These are phyloP conservation scores for Anguilla rostrata DNA, from an alignment of 2,113 vertebrate species.

Conservation along the genomic window DNA sequence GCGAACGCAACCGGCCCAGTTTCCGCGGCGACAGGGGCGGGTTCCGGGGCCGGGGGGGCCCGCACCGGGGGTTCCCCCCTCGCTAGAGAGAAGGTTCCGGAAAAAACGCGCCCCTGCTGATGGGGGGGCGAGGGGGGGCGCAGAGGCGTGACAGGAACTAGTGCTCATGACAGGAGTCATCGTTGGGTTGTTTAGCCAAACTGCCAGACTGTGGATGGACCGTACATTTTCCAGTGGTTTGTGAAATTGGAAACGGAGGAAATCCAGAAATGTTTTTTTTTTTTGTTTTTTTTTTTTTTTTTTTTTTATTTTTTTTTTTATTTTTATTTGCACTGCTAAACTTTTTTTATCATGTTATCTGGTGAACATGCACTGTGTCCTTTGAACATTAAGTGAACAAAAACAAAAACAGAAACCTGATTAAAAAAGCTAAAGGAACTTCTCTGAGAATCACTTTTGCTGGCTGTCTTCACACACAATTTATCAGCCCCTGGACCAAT, in stretches of 20 bases:
- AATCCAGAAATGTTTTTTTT: not conserved
- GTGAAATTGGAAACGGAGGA: not conserved
- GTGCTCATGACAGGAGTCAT: not conserved
- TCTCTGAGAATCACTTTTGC: not conserved
- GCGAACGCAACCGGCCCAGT: constrained; percentile 90
- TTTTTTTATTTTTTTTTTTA: constrained; percentile 26
- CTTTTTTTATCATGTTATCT: constrained; percentile 10
- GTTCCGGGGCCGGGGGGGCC: constrained; percentile 86
- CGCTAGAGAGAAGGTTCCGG: constrained; percentile 61
- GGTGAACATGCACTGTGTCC: not conserved
- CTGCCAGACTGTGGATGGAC: not conserved
- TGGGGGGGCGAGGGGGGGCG: not conserved
- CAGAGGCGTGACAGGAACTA: not conserved
- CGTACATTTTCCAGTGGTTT: not conserved
- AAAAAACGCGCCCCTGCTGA: not conserved
- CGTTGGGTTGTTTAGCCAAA: not conserved
- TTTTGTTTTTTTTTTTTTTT: not conserved
- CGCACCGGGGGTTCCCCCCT: constrained; percentile 89
- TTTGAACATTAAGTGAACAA: not conserved
- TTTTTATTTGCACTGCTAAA: not conserved
- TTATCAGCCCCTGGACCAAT: not conserved
- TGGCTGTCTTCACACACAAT: not conserved
- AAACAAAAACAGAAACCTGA: not conserved
- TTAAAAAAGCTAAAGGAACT: not conserved
- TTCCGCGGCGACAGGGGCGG: constrained; percentile 92